Evolutionary conservation across 1,140 invertebrate species (phyloP).

Genomic region (Lordiphosa collinella): DNA sequence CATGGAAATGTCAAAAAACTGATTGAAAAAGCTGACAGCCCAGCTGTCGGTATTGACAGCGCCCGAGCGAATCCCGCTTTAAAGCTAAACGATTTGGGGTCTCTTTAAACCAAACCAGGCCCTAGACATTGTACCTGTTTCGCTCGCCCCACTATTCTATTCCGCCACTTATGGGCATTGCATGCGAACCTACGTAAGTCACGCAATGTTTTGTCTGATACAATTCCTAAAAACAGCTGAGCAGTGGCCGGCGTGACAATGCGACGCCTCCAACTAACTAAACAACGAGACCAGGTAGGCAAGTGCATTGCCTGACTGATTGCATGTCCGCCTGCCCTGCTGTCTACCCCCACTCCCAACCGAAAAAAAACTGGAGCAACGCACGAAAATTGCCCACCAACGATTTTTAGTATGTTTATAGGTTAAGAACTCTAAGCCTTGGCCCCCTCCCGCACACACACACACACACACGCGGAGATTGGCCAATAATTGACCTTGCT

Average conservation of each 20-base stretch:
- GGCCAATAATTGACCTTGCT: conserved; percentile 4
- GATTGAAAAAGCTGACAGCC: conserved; percentile 70
- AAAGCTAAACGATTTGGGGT: conserved; percentile 25
- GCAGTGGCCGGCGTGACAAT: conserved; percentile 63
- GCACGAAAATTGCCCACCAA: conserved; percentile 59
- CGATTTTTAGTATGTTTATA: conserved; percentile 64
- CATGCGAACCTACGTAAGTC: conserved; percentile 66
- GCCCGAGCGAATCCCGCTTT: conserved; percentile 4
- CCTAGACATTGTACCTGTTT: conserved; percentile 49
- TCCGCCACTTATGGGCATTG: neutral
- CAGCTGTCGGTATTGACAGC: conserved; percentile 8
- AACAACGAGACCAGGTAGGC: conserved; percentile 39
- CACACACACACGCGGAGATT: neutral
- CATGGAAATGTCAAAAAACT: conserved; percentile 73
- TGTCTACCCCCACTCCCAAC: conserved; percentile 9
- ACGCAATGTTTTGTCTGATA: conserved; percentile 64
- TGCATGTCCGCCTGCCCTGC: conserved; percentile 65
- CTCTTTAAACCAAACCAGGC: conserved; percentile 66
- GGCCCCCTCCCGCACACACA: conserved; percentile 21
- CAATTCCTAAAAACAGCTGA: conserved; percentile 39
- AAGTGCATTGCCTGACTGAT: conserved; percentile 72
- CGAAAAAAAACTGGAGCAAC: conserved; percentile 64
- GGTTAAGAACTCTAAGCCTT: conserved; percentile 70
- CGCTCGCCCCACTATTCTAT: neutral
- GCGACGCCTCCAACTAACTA: conserved; percentile 40